These are phyloP conservation scores for Limosa lapponica DNA, from an alignment of 2,797 vertebrate species.

Conservation along the genomic window DNA sequence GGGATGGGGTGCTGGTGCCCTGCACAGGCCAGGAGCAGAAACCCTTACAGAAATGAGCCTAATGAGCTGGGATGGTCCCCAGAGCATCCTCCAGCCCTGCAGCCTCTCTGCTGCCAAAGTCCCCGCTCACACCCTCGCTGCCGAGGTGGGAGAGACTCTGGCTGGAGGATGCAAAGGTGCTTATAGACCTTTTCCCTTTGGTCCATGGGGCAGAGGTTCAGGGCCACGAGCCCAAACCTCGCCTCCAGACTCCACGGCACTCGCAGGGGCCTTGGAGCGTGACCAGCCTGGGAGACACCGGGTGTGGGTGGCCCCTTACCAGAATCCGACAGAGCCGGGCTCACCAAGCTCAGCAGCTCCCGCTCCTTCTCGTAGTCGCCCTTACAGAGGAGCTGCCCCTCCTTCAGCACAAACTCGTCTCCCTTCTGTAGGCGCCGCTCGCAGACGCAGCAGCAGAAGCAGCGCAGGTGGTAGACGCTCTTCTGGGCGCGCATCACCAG, in stretches of 20 bases:
- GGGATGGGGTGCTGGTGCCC: background rate
- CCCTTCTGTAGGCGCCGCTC: constrained; percentile 92
- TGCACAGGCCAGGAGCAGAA: background rate
- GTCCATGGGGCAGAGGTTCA: background rate
- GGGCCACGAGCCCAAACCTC: background rate
- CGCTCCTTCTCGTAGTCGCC: constrained; percentile 88
- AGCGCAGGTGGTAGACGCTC: constrained; percentile 92
- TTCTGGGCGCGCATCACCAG: constrained; percentile 92
- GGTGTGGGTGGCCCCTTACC: constrained; percentile 79
- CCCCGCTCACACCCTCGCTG: background rate
- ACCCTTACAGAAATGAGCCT: background rate
- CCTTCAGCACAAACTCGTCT: constrained; percentile 92
- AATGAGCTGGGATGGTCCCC: no score
- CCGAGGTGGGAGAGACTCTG: rapidly evolving
- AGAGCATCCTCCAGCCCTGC: background rate
- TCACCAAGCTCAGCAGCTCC: constrained; percentile 84
- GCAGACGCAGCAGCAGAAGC: constrained; percentile 95
- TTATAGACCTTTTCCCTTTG: background rate
- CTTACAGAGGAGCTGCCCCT: constrained; percentile 92
- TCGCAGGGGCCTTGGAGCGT: rapidly evolving
- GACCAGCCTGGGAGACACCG: background rate
- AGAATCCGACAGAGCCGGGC: constrained; percentile 87
- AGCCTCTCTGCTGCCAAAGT: background rate
- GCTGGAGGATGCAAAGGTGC: background rate
- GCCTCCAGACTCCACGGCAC: background rate